phyloP scores from a whole-genome alignment of 2,797 vertebrate genomes.

The Platalea minor region DNA sequence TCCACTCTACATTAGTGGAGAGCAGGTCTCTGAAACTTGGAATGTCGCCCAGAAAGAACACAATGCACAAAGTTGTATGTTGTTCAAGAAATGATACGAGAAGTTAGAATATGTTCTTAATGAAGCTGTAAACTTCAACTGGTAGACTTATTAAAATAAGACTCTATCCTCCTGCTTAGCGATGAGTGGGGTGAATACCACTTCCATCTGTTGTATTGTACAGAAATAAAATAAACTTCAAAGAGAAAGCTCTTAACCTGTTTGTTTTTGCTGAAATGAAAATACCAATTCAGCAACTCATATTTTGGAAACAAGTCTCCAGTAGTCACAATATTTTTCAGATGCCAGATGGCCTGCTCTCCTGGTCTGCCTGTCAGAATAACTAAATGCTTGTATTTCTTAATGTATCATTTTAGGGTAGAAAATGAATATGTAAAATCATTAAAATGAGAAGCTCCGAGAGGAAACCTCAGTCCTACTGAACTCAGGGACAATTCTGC shows the following conservation, averaged over 20 bases:
- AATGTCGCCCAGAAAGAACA: neutral
- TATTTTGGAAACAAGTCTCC: neutral
- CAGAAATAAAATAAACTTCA: neutral
- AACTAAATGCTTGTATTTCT: neutral
- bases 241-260: neutral
- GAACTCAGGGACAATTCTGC: neutral
- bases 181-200: neutral
- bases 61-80: neutral
- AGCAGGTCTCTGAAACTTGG: neutral
- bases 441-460: neutral
- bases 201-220: neutral
- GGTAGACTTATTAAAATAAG: neutral
- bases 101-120: constrained; percentile 1
- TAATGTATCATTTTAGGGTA: neutral
- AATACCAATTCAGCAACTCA: neutral
- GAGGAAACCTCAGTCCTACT: neutral
- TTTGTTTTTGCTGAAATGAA: neutral
- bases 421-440: neutral
- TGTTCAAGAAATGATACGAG: neutral
- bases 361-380: neutral
- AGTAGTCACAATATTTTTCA: constrained; percentile 14
- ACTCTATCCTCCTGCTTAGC: neutral
- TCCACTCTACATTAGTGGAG: neutral
- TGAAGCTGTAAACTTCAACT: constrained; percentile 18
- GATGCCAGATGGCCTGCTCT: neutral